A percentile compares a stretch with the other conserved stretches of the same genome.
phyloP scores from a whole-genome alignment of 2,888 invertebrate species.

The Axea sp. region DNA sequence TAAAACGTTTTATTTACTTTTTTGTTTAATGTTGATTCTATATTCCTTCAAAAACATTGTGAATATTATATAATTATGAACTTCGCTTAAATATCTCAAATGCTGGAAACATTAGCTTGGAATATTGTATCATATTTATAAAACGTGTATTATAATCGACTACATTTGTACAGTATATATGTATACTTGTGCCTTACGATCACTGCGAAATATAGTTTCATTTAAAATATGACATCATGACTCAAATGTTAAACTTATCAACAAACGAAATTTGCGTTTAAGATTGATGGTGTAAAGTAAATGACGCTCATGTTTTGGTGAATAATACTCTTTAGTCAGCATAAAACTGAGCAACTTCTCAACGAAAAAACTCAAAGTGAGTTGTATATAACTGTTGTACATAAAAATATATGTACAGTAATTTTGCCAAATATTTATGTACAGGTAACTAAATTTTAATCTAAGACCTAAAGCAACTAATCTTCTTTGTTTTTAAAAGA shows the following conservation, averaged over 20 bases:
- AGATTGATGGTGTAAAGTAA: too few relatives aligned
- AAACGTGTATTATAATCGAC: conserved; percentile 16
- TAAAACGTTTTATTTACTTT: too few relatives aligned
- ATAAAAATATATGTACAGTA: conserved; percentile 44
- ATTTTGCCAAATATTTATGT: conserved; percentile 56
- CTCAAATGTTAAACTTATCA: too few relatives aligned
- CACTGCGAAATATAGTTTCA: conserved; percentile 6
- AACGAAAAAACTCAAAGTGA: conserved; percentile 8
- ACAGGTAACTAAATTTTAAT: conserved; percentile 31
- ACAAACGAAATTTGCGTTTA: too few relatives aligned
- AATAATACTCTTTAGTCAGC: conserved; percentile 8
- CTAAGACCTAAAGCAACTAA: background rate
- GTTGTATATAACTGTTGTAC: conserved; percentile 22
- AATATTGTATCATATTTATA: background rate
- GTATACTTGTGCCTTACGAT: conserved; percentile 39
- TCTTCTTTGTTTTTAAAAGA: conserved; percentile 14
- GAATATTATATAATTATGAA: too few relatives aligned
- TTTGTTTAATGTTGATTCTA: too few relatives aligned
- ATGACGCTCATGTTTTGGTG: conserved; percentile 18
- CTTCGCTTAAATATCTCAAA: too few relatives aligned
- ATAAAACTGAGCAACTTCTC: conserved; percentile 53
- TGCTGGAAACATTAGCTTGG: too few relatives aligned
- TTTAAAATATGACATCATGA: conserved; percentile 14
- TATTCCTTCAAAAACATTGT: too few relatives aligned
- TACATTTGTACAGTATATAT: conserved; percentile 6